Evolutionary conservation across 2,113 vertebrate genomes (phyloP).

Genomic region (Neogale vison): DNA sequence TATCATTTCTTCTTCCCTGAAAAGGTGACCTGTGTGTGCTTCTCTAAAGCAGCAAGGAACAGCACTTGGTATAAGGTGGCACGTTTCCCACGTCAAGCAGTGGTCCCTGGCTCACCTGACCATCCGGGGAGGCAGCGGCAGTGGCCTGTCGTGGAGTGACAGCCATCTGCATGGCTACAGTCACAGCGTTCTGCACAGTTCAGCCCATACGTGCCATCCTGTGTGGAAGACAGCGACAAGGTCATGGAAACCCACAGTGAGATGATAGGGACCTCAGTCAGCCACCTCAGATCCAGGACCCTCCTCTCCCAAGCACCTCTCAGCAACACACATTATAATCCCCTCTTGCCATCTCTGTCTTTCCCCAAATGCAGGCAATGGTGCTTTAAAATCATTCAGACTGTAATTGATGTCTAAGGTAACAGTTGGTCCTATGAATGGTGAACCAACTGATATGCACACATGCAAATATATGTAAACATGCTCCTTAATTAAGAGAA

Average conservation of each 20-base stretch:
- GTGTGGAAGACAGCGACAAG: conserved; percentile 2
- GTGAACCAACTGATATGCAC: not conserved
- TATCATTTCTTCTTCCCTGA: not conserved
- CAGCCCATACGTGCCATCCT: conserved; percentile 96
- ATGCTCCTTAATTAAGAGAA: not conserved
- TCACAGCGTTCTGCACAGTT: conserved; percentile 95
- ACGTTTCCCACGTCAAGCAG: not conserved
- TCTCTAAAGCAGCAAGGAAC: not conserved
- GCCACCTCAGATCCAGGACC: not conserved
- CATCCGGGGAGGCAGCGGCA: conserved; percentile 96
- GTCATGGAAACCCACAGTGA: rapidly evolving
- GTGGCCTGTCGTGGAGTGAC: conserved; percentile 93
- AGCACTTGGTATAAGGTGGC: rapidly evolving
- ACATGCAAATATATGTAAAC: not conserved
- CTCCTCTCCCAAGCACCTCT: not conserved
- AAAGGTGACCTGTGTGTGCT: not conserved
- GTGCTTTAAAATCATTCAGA: not conserved
- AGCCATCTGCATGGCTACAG: conserved; percentile 97
- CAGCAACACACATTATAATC: not conserved
- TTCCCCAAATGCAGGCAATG: not conserved
- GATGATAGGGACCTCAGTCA: not conserved
- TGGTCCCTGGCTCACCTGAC: conserved; percentile 88
- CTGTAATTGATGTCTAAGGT: not conserved
- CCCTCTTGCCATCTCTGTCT: not conserved
- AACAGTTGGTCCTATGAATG: not conserved